Conservation (phyloP, 2,797 vertebrate species). For the Galagoides demidoff region DNA sequence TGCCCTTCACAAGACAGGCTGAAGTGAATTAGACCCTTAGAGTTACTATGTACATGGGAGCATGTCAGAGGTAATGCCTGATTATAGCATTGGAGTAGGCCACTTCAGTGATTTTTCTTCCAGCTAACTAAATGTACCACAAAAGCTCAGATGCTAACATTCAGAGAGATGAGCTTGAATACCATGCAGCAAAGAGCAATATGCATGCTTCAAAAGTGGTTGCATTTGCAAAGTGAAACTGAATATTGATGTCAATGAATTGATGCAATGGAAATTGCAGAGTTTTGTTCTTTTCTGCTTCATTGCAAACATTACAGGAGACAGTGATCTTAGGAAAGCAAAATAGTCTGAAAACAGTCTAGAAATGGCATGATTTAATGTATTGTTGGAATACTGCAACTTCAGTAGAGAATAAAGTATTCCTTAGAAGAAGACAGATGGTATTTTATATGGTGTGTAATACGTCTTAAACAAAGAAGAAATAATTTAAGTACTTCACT, state of each 20-base stretch:
- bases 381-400: background rate
- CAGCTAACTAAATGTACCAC: background rate
- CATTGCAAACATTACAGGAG: background rate
- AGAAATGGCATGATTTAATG: background rate
- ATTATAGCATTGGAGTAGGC: background rate
- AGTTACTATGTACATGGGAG: conserved; percentile 1
- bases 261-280: conserved; percentile 26
- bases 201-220: conserved; percentile 48
- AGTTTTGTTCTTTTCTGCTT: conserved; percentile 47
- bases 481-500: conserved; percentile 52
- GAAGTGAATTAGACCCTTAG: conserved; percentile 10
- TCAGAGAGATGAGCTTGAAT: conserved; percentile 47
- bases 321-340: conserved; percentile 14
- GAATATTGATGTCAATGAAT: conserved; percentile 60
- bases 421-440: background rate
- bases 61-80: background rate
- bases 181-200: conserved; percentile 41
- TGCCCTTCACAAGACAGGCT: background rate
- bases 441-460: background rate
- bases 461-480: conserved; percentile 29
- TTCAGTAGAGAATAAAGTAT: background rate
- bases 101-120: conserved; percentile 39
- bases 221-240: conserved; percentile 58
- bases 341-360: conserved; percentile 52
- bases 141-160: conserved; percentile 32